Evolutionary conservation across 2,113 vertebrate species (phyloP).

Genomic region (Proterorhinus semilunaris): DNA sequence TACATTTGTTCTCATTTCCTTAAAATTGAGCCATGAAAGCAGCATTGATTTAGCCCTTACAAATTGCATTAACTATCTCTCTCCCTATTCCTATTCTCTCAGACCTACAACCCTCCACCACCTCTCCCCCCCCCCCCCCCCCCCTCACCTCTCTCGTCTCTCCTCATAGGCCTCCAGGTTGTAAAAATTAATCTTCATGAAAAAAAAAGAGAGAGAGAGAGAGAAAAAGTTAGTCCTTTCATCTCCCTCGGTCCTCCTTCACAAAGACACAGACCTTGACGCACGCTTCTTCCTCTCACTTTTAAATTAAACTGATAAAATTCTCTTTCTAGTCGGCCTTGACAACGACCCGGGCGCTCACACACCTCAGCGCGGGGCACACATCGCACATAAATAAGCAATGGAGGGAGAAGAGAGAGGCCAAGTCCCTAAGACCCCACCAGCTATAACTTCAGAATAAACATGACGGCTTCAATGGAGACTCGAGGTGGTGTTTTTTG

Average conservation of each 20-base stretch:
- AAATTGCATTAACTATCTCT: neutral
- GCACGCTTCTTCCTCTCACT: constrained; percentile 36
- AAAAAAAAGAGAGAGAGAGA: constrained; percentile 35
- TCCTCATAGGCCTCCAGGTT: constrained; percentile 47
- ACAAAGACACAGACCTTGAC: constrained; percentile 28
- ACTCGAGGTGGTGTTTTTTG: neutral
- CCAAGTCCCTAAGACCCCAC: constrained; percentile 1
- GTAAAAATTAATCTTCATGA: constrained; percentile 69
- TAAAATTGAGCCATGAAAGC: constrained; percentile 12
- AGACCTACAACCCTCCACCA: constrained; percentile 4
- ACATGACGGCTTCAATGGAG: neutral
- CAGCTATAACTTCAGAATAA: constrained; percentile 10
- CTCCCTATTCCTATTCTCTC: constrained; percentile 1
- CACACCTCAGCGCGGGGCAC: constrained; percentile 43
- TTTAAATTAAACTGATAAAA: constrained; percentile 70
- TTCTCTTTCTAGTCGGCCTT: constrained; percentile 69
- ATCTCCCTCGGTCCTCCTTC: constrained; percentile 48
- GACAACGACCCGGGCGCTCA: constrained; percentile 52
- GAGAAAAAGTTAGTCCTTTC: constrained; percentile 55
- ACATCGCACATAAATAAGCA: constrained; percentile 58
- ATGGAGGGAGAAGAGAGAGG: constrained; percentile 16
- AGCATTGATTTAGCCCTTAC: constrained; percentile 7
- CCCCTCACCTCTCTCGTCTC: constrained; percentile 12
- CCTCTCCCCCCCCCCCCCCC: too few relatives aligned
- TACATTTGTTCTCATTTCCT: constrained; percentile 11